Evolutionary conservation across 2,113 vertebrate genomes (phyloP).

Genomic region (Dasyurus viverrinus): DNA sequence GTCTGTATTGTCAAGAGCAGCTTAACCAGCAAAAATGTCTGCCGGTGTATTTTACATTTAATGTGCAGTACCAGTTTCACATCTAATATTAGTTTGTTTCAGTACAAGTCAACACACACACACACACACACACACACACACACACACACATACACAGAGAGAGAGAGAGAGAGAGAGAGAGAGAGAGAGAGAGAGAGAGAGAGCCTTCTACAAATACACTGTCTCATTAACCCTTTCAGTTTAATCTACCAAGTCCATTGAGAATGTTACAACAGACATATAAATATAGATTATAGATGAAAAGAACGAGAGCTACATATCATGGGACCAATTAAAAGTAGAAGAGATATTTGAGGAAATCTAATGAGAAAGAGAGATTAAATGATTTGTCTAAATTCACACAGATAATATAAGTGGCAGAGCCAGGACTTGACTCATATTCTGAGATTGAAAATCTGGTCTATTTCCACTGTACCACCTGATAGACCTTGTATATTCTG

Average conservation of each 20-base stretch:
- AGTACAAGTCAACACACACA: slow-evolving; percentile 34
- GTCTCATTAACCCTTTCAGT: not conserved
- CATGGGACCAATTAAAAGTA: not conserved
- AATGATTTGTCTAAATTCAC: not conserved
- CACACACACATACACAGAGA: not conserved
- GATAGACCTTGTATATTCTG: not conserved
- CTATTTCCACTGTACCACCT: not conserved
- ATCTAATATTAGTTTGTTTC: not conserved
- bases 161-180: too few species aligned
- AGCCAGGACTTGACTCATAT: not conserved
- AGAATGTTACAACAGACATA: slow-evolving; percentile 1
- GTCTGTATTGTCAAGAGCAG: slow-evolving; percentile 43
- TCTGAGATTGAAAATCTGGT: not conserved
- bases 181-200: too few species aligned
- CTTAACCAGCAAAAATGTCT: slow-evolving; percentile 16
- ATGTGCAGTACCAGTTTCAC: not conserved
- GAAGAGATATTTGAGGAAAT: not conserved
- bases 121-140: not conserved
- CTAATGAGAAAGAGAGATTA: not conserved
- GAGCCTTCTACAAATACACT: not conserved
- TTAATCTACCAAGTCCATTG: slow-evolving; percentile 45
- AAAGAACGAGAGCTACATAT: not conserved
- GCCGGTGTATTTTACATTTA: not conserved
- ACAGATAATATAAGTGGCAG: not conserved
- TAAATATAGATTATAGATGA: not conserved